phyloP scores from a whole-genome alignment of 2,888 invertebrate genomes.

The Leucophenga maculata region DNA sequence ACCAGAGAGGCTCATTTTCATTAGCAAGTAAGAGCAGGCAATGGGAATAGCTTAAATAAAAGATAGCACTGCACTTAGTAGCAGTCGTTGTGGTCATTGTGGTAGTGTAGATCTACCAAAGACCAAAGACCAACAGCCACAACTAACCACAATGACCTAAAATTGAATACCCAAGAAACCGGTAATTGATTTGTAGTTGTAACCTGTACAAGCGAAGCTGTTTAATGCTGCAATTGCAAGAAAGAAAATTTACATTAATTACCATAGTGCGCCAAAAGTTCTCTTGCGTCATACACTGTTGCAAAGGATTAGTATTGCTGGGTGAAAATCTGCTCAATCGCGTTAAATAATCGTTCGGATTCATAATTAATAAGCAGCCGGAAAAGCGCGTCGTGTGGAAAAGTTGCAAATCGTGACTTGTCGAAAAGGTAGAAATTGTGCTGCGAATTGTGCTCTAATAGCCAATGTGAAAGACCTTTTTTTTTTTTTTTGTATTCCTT shows the following conservation, averaged over 20 bases:
- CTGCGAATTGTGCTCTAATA: no score
- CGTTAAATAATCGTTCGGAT: no score
- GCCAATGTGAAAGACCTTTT: no score
- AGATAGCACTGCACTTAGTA: constrained; percentile 3
- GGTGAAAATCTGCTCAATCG: no score
- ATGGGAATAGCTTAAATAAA: constrained; percentile 15
- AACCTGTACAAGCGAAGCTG: background rate
- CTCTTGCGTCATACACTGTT: no score
- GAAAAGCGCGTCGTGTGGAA: constrained; percentile 52
- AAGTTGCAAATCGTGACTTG: constrained; percentile 58
- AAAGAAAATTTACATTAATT: constrained; percentile 11
- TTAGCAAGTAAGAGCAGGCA: background rate
- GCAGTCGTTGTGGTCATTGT: background rate
- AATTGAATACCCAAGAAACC: constrained; percentile 13
- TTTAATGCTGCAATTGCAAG: background rate
- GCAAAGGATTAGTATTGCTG: no score
- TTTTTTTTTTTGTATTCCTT: no score
- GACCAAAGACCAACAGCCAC: background rate
- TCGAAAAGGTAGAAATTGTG: constrained; percentile 28
- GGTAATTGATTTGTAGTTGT: constrained; percentile 10
- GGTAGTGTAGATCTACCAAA: background rate
- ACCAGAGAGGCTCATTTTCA: background rate
- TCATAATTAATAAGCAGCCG: constrained; percentile 19
- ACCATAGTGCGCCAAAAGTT: no score
- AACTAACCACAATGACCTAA: constrained; percentile 12